Evolutionary conservation across 2,888 invertebrate species (phyloP), one percentile per base, ranked within the genome.

Genomic region (Andrena praecox): DNA sequence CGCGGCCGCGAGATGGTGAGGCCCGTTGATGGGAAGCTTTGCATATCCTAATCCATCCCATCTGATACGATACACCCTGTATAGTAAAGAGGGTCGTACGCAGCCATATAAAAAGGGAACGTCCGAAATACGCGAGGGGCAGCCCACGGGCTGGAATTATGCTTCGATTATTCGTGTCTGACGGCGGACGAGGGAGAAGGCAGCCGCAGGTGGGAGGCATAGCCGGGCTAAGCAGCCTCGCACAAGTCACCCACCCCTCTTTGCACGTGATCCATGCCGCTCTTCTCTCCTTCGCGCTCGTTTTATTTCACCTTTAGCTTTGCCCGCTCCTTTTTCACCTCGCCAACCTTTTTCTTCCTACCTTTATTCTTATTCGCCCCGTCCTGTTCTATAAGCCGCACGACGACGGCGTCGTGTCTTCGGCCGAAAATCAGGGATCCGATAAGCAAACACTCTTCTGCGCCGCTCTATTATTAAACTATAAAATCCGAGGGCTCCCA

Each of bases 381-480:
- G 54, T 63, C 75, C 52, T 62, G 77, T 52, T 70, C 54, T 68
- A 71, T 67, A 77, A 82, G 69, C 80, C 77, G 80, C 76, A 67
- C 75, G 77, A 76, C 76, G 79, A 79, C 80, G 82, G 66, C 77
- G 66, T 76, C 87, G 78, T 86, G 86, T 89, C 85, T 88, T 82
- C 84, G 86, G 63, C 56, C 74, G 75, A 79, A 79, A 88, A 89
- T 89, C 87, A 83, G 83, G 86, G 85, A 87, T 82, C 82, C 90
- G 91, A 91, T 92, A 91, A 92, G 92, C 90, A 91, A 91, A 92
- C 91, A 92, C 87, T 88, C 87, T 85, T 68, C 80, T 73, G 35
- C 84, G 77, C 90, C 91, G 90, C 91, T 91, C 92, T 91, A 90
- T 92, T 90, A 92, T 92, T 92, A 92, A 89, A 89, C 87, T 88